Conservation (phyloP, 2,888 invertebrate species). For the Diloba caeruleocephala region DNA sequence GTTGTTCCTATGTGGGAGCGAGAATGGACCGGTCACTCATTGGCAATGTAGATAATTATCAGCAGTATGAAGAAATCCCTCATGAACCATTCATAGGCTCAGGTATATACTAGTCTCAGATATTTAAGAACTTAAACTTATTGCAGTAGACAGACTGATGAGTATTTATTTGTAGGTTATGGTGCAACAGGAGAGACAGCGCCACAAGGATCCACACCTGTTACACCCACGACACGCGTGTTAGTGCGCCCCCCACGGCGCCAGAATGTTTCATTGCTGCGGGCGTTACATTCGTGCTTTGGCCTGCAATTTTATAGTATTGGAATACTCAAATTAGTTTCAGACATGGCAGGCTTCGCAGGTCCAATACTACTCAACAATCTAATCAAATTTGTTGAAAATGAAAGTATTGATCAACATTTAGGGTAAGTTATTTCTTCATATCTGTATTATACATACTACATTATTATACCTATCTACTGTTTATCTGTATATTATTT, state of each 20-base stretch:
- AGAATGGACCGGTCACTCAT: constrained; percentile 89
- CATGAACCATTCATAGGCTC: constrained; percentile 85
- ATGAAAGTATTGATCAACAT: constrained; percentile 90
- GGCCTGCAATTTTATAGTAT: constrained; percentile 95
- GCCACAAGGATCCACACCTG: constrained; percentile 76
- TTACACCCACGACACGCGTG: constrained; percentile 78
- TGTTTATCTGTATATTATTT: neutral
- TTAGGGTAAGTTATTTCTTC: constrained; percentile 88
- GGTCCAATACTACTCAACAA: constrained; percentile 96
- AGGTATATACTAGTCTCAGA: constrained; percentile 82
- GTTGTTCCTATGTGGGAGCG: constrained; percentile 90
- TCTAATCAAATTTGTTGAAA: constrained; percentile 94
- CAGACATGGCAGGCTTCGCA: constrained; percentile 95
- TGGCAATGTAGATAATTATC: constrained; percentile 86
- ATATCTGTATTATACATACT: neutral
- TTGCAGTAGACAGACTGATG: neutral
- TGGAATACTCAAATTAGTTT: constrained; percentile 94
- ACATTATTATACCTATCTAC: neutral
- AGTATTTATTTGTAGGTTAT: constrained; percentile 66
- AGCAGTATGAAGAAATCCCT: constrained; percentile 79
- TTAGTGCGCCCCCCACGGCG: constrained; percentile 71
- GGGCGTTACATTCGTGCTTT: constrained; percentile 93
- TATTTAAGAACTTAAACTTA: constrained; percentile 27
- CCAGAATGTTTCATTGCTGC: constrained; percentile 89
- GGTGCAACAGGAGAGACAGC: constrained; percentile 75